Evolutionary conservation across 2,113 vertebrate genomes (phyloP), one percentile per base, ranked within the genome.

Genomic region (Prionailurus bengalensis): DNA sequence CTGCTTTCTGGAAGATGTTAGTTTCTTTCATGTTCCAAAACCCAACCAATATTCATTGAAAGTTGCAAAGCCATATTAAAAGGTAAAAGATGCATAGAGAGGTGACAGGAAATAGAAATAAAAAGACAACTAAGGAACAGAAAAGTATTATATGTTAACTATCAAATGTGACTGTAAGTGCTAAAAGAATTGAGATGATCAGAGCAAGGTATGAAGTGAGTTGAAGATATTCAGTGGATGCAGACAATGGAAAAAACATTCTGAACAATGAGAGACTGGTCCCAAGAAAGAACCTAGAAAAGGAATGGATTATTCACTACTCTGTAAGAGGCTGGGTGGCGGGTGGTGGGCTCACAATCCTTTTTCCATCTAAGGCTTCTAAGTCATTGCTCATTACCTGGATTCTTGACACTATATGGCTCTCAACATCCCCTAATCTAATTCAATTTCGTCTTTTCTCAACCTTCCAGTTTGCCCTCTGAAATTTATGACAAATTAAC

Each of bases 1-100:
- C 92, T 96, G 29, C 73, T 86, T 94, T 78, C 53, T 84, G 70
- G 63, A 73, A 36, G 53, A 83, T 8, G 14, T 87, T 92, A 78
- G 33, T 48, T 70, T 91, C 31, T 88, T 71, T 48, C 71, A 71
- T 73, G 78, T 85, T 61, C 21, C 45, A 51, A 68, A 91, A 81
- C 29, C 48, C 81, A 94, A 83, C n/a, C 23, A 45, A 45, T 76
- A 70, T 45, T 88, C 36, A 81, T 1, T 94, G 82, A 91, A 48
- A 92, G 53, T 82, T 96, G 15, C 68, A 70, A 87, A 96, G 36
- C 61, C 16, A 78, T 63, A 78, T 53, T 71, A 83, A 83, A 39
- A 74, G n/a, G 29, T 31, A 1, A 95, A 83, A 88, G 48, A 39
- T 76, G 27, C 27, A 17, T 88, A 71, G 3, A 45, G 33, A 48